Conservation (phyloP, 1,140 invertebrate genomes). For the Drosophila santomea region DNA sequence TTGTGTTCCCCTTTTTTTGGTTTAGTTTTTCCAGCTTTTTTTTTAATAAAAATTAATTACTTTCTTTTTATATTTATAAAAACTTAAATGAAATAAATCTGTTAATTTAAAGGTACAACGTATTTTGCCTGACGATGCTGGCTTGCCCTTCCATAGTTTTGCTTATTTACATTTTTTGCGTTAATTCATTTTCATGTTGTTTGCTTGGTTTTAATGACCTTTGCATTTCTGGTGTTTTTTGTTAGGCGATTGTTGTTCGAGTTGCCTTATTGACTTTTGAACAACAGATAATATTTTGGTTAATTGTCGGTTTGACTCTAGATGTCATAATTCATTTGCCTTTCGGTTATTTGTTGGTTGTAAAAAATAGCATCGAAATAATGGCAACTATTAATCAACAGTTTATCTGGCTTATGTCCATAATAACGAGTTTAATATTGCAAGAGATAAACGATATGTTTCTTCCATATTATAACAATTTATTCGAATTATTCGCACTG, state of each 20-base stretch:
- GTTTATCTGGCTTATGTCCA: not conserved
- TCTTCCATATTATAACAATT: not conserved
- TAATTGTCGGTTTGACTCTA: constrained; percentile 50
- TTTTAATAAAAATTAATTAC: not conserved
- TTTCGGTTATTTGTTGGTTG: constrained; percentile 21
- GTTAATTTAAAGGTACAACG: not conserved
- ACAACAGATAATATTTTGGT: constrained; percentile 31
- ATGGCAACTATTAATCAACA: constrained; percentile 20
- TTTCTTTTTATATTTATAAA: not conserved
- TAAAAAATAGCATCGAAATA: constrained; percentile 19
- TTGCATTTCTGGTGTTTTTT: constrained; percentile 28
- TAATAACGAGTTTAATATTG: not conserved
- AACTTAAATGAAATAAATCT: not conserved
- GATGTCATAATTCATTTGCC: constrained; percentile 59
- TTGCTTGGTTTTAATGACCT: constrained; percentile 53
- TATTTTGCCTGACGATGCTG: not conserved
- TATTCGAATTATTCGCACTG: not conserved
- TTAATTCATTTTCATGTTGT: constrained; percentile 25
- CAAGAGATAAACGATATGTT: not conserved
- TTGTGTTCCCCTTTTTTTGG: constrained; percentile 9
- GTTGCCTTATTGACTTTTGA: constrained; percentile 42
- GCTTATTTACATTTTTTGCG: constrained; percentile 13
- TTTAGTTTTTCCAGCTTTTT: not conserved
- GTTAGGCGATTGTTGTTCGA: not conserved
- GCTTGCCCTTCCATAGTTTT: constrained; percentile 21